Conservation (phyloP, 92 coral and sea anemone genomes). For the Chrysogorgia sp. region DNA sequence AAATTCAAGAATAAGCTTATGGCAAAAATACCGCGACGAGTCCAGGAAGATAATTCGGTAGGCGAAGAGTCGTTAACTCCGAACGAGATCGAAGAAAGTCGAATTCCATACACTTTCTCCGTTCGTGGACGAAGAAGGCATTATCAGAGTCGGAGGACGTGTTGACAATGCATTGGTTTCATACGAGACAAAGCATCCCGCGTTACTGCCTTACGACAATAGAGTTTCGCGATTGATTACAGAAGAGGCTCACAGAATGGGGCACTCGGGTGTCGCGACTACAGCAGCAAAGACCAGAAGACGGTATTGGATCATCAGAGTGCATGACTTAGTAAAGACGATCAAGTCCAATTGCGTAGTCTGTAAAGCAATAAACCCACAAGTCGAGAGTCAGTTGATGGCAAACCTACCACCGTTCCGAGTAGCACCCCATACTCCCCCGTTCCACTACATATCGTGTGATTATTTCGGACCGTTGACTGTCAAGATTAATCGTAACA, state of each 20-base stretch:
- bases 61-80: slow-evolving; percentile 9
- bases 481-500: background rate
- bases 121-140: slow-evolving; percentile 40
- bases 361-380: slow-evolving; percentile 45
- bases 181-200: slow-evolving; percentile 47
- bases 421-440: slow-evolving; percentile 25
- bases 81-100: slow-evolving; percentile 16
- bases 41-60: slow-evolving; percentile 7
- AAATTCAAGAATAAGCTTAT: background rate
- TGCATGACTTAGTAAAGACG: slow-evolving; percentile 45
- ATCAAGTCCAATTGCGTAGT: slow-evolving; percentile 48
- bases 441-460: slow-evolving; percentile 45
- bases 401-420: slow-evolving; percentile 51
- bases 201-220: slow-evolving; percentile 40
- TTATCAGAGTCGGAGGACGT: slow-evolving; percentile 46
- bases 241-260: slow-evolving; percentile 31
- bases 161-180: slow-evolving; percentile 51
- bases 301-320: slow-evolving; percentile 60
- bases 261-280: slow-evolving; percentile 60
- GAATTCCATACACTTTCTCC: slow-evolving; percentile 22
- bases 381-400: slow-evolving; percentile 57
- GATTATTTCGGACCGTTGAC: slow-evolving; percentile 22
- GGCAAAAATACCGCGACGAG: slow-evolving; percentile 7
- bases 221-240: slow-evolving; percentile 38
- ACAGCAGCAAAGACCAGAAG: slow-evolving; percentile 54